Conservation (phyloP, 1,140 invertebrate species). For the Plodia interpunctella region DNA sequence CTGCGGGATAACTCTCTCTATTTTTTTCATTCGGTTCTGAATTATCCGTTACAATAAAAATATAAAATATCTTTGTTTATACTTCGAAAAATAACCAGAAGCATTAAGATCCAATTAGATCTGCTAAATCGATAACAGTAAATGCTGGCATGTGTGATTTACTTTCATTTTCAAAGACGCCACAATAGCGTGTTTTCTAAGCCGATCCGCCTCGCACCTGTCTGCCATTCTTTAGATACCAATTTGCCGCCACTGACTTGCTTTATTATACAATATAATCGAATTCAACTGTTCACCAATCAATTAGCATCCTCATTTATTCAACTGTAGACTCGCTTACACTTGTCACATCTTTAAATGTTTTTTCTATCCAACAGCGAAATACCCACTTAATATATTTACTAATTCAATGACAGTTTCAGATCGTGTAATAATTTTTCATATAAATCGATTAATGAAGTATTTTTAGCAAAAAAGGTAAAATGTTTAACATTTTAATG, state of each 20-base stretch:
- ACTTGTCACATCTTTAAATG: not conserved
- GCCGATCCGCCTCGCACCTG: constrained; percentile 16
- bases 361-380: too few species aligned
- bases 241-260: constrained; percentile 16
- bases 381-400: too few species aligned
- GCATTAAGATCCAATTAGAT: not conserved
- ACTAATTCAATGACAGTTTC: too few species aligned
- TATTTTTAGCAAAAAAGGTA: too few species aligned
- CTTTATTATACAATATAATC: constrained; percentile 23
- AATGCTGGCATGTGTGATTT: constrained; percentile 16
- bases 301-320: constrained; percentile 32
- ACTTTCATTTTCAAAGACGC: constrained; percentile 14
- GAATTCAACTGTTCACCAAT: constrained; percentile 20
- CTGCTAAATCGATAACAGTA: not conserved
- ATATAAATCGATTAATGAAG: too few species aligned
- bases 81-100: too few species aligned
- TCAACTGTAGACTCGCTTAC: constrained; percentile 3
- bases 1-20: too few species aligned
- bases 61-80: too few species aligned
- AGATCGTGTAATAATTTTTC: too few species aligned
- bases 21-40: too few species aligned
- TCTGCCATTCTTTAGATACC: constrained; percentile 25
- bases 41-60: not conserved
- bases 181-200: constrained; percentile 6
- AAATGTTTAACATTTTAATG: too few species aligned